Conservation (phyloP, 2,888 invertebrate species). For the Bombyx huttoni region DNA sequence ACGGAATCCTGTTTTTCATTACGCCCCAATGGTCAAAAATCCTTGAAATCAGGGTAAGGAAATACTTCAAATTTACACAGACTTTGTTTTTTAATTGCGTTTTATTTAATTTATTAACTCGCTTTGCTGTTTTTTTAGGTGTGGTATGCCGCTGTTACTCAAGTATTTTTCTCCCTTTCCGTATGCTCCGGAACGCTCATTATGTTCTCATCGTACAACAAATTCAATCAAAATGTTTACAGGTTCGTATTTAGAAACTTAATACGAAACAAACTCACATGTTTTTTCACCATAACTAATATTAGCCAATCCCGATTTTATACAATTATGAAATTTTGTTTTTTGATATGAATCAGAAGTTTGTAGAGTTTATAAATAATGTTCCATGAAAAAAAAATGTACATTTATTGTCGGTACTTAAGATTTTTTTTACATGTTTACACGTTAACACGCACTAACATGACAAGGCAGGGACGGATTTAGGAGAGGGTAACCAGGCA, state of each 20-base stretch:
- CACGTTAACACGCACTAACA: no score
- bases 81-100: background rate
- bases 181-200: slow-evolving; percentile 83
- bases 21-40: slow-evolving; percentile 84
- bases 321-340: no score
- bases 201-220: slow-evolving; percentile 85
- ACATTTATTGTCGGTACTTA: no score
- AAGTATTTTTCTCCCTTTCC: slow-evolving; percentile 84
- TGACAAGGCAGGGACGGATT: no score
- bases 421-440: no score
- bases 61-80: background rate
- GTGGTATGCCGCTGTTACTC: slow-evolving; percentile 85
- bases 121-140: slow-evolving; percentile 60
- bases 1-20: slow-evolving; percentile 84
- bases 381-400: no score
- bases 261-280: no score
- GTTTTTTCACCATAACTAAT: no score
- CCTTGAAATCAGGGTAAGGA: slow-evolving; percentile 74
- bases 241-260: slow-evolving; percentile 52
- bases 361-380: no score
- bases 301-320: no score
- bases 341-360: no score
- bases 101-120: background rate
- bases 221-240: slow-evolving; percentile 79
- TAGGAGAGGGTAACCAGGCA: no score